A percentile compares a stretch with the other conserved stretches of the same genome.
phyloP scores from a whole-genome alignment of 2,888 invertebrate species.

The Thereva unica region DNA sequence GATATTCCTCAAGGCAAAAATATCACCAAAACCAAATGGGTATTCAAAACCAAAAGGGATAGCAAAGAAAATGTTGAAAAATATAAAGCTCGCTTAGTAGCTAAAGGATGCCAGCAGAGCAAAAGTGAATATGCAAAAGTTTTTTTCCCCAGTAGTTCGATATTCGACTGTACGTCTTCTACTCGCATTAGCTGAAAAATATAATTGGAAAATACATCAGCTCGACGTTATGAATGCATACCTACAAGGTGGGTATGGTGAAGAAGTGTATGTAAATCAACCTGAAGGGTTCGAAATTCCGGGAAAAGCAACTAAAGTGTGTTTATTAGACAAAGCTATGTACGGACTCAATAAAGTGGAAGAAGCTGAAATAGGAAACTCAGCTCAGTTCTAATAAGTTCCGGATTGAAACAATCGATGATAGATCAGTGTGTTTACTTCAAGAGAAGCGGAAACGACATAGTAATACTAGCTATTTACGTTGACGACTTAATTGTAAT shows the following conservation, averaged over 20 bases:
- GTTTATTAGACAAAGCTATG: slow-evolving; percentile 12
- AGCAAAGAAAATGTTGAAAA: slow-evolving; percentile 38
- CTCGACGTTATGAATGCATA: slow-evolving; percentile 30
- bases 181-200: too few relatives aligned
- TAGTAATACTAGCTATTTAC: slow-evolving; percentile 15
- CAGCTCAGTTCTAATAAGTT: slow-evolving; percentile 14
- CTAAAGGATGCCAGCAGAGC: slow-evolving; percentile 46
- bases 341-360: slow-evolving; percentile 22
- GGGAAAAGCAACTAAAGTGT: slow-evolving; percentile 12
- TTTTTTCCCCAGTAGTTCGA: too few relatives aligned
- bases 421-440: slow-evolving; percentile 26
- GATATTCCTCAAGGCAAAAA: slow-evolving; percentile 21
- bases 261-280: slow-evolving; percentile 27
- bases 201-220: background rate
- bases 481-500: background rate
- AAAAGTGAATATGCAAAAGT: slow-evolving; percentile 43
- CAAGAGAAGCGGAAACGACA: background rate
- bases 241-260: slow-evolving; percentile 17
- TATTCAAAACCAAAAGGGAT: slow-evolving; percentile 45
- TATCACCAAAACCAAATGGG: slow-evolving; percentile 41
- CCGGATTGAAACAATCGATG: slow-evolving; percentile 2
- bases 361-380: slow-evolving; percentile 27
- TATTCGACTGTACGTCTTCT: too few relatives aligned
- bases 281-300: slow-evolving; percentile 22
- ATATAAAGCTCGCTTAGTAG: slow-evolving; percentile 48